Conservation (phyloP, 2,888 invertebrate species). For the Plagodis dolabraria region DNA sequence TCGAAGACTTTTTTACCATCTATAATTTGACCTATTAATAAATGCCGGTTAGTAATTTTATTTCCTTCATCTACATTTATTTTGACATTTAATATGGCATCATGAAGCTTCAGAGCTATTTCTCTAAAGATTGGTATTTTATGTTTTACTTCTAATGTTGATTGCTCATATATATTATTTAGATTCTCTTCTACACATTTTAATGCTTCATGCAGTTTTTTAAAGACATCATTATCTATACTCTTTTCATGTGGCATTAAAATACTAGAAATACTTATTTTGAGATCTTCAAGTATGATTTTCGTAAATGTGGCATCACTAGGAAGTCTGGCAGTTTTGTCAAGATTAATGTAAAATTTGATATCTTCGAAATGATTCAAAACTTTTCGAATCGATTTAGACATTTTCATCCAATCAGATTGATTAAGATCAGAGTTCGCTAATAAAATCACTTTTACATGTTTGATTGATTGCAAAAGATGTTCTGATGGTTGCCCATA, state of each 20-base stretch:
- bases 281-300: constrained; percentile 67
- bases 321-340: constrained; percentile 76
- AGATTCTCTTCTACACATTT: constrained; percentile 48
- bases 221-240: constrained; percentile 36
- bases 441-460: constrained; percentile 46
- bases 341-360: constrained; percentile 77
- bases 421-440: constrained; percentile 39
- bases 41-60: background rate
- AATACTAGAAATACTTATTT: constrained; percentile 48
- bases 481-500: constrained; percentile 72
- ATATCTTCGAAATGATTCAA: constrained; percentile 79
- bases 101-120: constrained; percentile 50
- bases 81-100: constrained; percentile 44
- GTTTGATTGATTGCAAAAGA: constrained; percentile 65
- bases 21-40: background rate
- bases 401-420: constrained; percentile 54
- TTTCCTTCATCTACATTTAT: constrained; percentile 14
- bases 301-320: constrained; percentile 74
- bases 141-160: constrained; percentile 69
- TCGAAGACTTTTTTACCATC: background rate
- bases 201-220: constrained; percentile 39
- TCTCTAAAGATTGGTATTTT: constrained; percentile 74
- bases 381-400: constrained; percentile 64
- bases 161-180: constrained; percentile 51
- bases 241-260: constrained; percentile 41